A percentile compares a stretch with the other conserved stretches of the same genome.
phyloP scores from a whole-genome alignment of 2,888 invertebrate genomes.

The Amphipyra tragopoginis region DNA sequence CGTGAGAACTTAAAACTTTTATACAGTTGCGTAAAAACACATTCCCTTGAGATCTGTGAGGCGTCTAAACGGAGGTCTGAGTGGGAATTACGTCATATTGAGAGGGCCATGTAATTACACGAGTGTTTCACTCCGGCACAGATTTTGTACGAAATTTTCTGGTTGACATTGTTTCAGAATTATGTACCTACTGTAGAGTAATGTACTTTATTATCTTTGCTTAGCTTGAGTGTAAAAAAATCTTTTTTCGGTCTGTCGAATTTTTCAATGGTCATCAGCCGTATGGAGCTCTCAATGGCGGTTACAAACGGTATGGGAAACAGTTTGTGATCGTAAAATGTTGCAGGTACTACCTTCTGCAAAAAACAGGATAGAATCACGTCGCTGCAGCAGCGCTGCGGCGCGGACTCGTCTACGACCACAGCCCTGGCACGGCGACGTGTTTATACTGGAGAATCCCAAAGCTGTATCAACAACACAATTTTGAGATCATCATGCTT shows the following conservation, averaged over 20 bases:
- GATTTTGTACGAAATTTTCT: conserved; percentile 37
- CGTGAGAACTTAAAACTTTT: conserved; percentile 42
- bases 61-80: conserved; percentile 29
- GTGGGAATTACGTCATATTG: conserved; percentile 47
- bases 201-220: not conserved
- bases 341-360: too few species aligned
- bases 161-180: conserved; percentile 17
- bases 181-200: conserved; percentile 1
- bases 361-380: too few species aligned
- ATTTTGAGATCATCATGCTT: too few species aligned
- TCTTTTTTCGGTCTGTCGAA: not conserved
- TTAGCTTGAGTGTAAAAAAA: not conserved
- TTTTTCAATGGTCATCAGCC: not conserved
- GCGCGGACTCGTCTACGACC: too few species aligned
- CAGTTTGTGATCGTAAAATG: too few species aligned
- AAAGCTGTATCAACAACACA: too few species aligned
- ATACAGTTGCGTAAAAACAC: conserved; percentile 50
- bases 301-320: too few species aligned
- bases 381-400: too few species aligned
- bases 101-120: conserved; percentile 49
- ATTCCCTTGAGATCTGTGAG: conserved; percentile 36
- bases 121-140: conserved; percentile 32
- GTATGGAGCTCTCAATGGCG: too few species aligned
- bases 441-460: too few species aligned
- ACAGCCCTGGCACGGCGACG: too few species aligned